Evolutionary conservation across 2,888 invertebrate genomes (phyloP).

Genomic region (Pheosia gnoma): DNA sequence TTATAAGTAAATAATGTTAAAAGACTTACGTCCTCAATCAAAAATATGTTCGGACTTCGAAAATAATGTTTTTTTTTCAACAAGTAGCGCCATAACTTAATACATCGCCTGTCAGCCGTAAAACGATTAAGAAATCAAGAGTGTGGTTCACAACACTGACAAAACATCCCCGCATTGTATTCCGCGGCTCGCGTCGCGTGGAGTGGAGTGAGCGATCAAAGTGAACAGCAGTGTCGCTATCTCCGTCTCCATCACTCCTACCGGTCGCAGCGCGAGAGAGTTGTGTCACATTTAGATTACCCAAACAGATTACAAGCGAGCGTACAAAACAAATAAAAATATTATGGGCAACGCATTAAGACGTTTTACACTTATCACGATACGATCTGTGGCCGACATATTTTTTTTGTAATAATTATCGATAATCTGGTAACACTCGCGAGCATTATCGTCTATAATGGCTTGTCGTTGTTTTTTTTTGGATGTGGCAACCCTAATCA

Average conservation of each 20-base stretch:
- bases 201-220: conserved; percentile 74
- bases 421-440: conserved; percentile 82
- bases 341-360: conserved; percentile 79
- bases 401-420: conserved; percentile 80
- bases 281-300: conserved; percentile 67
- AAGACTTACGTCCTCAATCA: neutral
- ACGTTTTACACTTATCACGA: conserved; percentile 71
- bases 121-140: conserved; percentile 67
- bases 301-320: conserved; percentile 57
- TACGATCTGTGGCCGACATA: conserved; percentile 58
- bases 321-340: conserved; percentile 79
- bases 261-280: conserved; percentile 41
- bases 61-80: conserved; percentile 3
- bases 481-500: conserved; percentile 80
- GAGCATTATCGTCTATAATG: conserved; percentile 66
- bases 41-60: neutral
- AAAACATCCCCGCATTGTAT: conserved; percentile 56
- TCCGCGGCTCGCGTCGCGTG: conserved; percentile 39
- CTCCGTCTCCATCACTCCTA: conserved; percentile 56
- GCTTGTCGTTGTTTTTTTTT: conserved; percentile 71
- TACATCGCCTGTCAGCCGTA: conserved; percentile 63
- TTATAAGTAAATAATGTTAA: no score
- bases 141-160: conserved; percentile 50
- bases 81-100: conserved; percentile 40
- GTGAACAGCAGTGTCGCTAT: conserved; percentile 60